Base-by-base conservation (phyloP, 2,888 invertebrate species). In the Antheraea assamensis region DNA sequence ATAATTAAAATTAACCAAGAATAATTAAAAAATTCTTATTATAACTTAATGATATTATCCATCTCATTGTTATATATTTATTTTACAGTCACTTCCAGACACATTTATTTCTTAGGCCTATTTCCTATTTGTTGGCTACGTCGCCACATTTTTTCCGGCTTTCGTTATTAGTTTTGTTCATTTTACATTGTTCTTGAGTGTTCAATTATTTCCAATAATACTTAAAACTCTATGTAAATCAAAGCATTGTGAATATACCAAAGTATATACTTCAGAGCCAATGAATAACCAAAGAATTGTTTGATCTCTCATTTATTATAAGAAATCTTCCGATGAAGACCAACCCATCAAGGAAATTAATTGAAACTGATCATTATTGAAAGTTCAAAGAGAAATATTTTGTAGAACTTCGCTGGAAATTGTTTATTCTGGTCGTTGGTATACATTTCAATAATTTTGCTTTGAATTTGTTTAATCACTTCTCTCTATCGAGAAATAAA, bases 331-430 rank as follows among this genome's bases (percentile, higher is more conserved):
- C 17, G 21, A 61, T 27, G 61, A 27, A 27, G 15, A 61, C 27
- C 61, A 61, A 61, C 61, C 61, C 61, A 61, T 61, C 61, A 21
- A 27, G 27, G 4, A 61, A 61, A 27, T 61, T 61, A 61, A 61
- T 61, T 61, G 61, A 61, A 61, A 61, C 61, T 30, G 61, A 61
- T 61, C 27, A 61, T 61, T 61, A 61, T 61, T 27, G 61, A 61
- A 61, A 61, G 27, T 61, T 27, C 61, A 61, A 61, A 10, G 61
- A 27, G 27, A 61, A 27, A 61, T 17, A 27, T 27, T 61, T 61
- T 61, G 21, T 61, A 61, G 27, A 27, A 61, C 27, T 61, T 61
- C 58, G 3, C 1, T 24, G 10, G 27, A 61, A 61, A 27, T 24
- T 61, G 17, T 58, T 61, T 42, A 42, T 42, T 42, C 42, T 42